Conservation (phyloP, 2,797 vertebrate genomes). For the Poliocrania exsul region DNA sequence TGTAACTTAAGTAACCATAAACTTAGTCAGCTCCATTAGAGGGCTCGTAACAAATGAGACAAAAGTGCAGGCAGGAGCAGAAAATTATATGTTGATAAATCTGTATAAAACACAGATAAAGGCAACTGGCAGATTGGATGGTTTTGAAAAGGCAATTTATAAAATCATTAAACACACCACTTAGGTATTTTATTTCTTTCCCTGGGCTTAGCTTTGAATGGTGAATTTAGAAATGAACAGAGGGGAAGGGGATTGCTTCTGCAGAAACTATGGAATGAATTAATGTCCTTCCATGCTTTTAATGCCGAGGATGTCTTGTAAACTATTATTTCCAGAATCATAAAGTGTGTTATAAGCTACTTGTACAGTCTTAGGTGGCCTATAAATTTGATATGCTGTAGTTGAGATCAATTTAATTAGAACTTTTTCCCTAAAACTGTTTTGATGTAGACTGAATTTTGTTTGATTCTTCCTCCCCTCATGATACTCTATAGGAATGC, state of each 20-base stretch:
- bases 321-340: not conserved
- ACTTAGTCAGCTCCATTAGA: not conserved
- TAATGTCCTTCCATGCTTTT: not conserved
- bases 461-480: not conserved
- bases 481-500: not conserved
- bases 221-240: not conserved
- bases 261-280: not conserved
- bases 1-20: not conserved
- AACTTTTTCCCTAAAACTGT: not conserved
- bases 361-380: not conserved
- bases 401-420: not conserved
- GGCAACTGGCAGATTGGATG: not conserved
- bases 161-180: not conserved
- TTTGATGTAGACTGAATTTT: not conserved
- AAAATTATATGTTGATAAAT: accelerated
- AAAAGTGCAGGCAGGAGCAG: not conserved
- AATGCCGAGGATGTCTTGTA: not conserved
- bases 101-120: not conserved
- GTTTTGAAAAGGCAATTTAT: not conserved
- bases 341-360: not conserved
- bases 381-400: not conserved
- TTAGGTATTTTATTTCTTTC: not conserved
- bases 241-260: not conserved
- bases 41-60: not conserved
- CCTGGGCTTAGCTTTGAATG: not conserved